Conservation (phyloP, 2,797 vertebrate genomes). For the Mormyrops attenuatus region DNA sequence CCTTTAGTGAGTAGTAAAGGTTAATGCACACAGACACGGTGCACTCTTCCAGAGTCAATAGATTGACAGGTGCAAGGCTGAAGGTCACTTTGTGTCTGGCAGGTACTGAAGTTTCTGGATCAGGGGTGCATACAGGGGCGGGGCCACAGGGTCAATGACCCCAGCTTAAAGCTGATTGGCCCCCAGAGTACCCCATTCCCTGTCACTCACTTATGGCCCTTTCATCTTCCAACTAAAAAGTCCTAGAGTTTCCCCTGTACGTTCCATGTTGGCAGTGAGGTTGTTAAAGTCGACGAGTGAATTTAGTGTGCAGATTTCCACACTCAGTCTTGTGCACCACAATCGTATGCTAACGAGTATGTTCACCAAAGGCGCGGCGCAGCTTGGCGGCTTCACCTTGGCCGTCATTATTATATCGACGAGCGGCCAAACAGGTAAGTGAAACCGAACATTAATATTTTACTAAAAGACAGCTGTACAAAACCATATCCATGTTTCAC, state of each 20-base stretch:
- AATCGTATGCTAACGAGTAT: slow-evolving; percentile 27
- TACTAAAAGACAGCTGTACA: neutral
- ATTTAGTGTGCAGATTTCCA: slow-evolving; percentile 11
- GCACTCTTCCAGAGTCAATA: neutral
- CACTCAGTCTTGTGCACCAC: slow-evolving; percentile 21
- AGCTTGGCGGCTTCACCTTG: neutral
- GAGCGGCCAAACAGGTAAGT: slow-evolving; percentile 47
- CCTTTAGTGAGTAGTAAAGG: neutral
- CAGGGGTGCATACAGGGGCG: neutral
- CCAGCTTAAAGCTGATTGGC: neutral
- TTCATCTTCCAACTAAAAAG: neutral
- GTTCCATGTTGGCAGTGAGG: neutral
- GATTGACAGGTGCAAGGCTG: neutral
- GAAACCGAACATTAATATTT: slow-evolving; percentile 11
- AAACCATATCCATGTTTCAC: neutral
- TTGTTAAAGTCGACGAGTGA: neutral
- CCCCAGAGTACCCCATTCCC: neutral
- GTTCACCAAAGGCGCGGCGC: neutral
- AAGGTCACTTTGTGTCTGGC: neutral
- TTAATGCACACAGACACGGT: neutral
- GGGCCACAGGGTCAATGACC: neutral
- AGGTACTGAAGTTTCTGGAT: neutral
- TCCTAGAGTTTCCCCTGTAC: neutral
- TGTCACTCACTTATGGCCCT: neutral
- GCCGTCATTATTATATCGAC: slow-evolving; percentile 30